phyloP scores from a whole-genome alignment of 2,888 invertebrate species.

The Pherbina coryleti region DNA sequence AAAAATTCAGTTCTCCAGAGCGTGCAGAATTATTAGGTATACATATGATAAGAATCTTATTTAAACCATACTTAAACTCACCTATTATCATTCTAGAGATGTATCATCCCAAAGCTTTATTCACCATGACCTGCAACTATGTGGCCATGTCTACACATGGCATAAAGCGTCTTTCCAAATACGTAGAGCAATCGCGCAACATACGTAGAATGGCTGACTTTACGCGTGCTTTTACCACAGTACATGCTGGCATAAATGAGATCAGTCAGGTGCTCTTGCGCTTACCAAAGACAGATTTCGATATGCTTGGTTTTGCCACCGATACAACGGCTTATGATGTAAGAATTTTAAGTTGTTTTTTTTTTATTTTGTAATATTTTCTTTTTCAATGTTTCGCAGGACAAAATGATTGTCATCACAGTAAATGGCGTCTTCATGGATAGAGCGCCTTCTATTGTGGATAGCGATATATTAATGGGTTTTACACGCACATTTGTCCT shows the following conservation, averaged over 20 bases:
- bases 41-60: background rate
- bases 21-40: slow-evolving; percentile 54
- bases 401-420: slow-evolving; percentile 51
- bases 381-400: slow-evolving; percentile 43
- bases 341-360: slow-evolving; percentile 24
- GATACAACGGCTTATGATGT: slow-evolving; percentile 53
- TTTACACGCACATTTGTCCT: slow-evolving; percentile 55
- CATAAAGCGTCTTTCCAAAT: slow-evolving; percentile 57
- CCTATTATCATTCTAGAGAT: slow-evolving; percentile 42
- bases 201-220: slow-evolving; percentile 53
- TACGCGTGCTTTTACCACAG: slow-evolving; percentile 50
- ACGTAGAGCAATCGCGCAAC: slow-evolving; percentile 57
- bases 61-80: background rate
- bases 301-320: slow-evolving; percentile 57
- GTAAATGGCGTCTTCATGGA: slow-evolving; percentile 53
- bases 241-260: slow-evolving; percentile 56
- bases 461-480: slow-evolving; percentile 53
- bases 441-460: slow-evolving; percentile 50
- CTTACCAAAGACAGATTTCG: slow-evolving; percentile 57
- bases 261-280: slow-evolving; percentile 57
- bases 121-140: slow-evolving; percentile 61
- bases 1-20: slow-evolving; percentile 55
- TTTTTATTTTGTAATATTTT: background rate
- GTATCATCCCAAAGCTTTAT: slow-evolving; percentile 56
- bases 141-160: slow-evolving; percentile 49